A percentile compares a stretch with the other conserved stretches of the same genome.
Evolutionary conservation across 1,140 invertebrate genomes (phyloP).

Genomic region (Habropoda laboriosa): DNA sequence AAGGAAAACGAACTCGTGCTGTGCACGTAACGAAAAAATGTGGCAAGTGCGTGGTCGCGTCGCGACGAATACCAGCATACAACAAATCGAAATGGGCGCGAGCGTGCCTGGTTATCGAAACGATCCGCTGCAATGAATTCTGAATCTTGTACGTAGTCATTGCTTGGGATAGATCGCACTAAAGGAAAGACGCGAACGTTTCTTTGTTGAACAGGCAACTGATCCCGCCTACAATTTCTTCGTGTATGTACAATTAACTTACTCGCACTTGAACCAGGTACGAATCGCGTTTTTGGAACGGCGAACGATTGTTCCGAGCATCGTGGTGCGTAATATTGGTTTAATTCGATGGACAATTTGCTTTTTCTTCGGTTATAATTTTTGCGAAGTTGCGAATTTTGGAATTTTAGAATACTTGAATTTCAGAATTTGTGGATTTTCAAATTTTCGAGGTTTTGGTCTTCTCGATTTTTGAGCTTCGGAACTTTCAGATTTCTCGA

Average conservation of each 20-base stretch:
- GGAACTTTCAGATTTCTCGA: too few species aligned
- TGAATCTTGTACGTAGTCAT: conserved; percentile 21
- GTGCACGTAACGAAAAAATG: conserved; percentile 29
- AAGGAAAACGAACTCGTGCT: conserved; percentile 55
- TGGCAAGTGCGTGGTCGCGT: conserved; percentile 14
- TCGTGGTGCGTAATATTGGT: neutral
- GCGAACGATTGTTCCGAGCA: neutral
- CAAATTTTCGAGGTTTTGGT: too few species aligned
- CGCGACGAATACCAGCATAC: neutral
- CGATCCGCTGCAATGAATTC: conserved; percentile 6
- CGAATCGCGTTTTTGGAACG: neutral
- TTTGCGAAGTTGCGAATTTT: too few species aligned
- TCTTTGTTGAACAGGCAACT: neutral
- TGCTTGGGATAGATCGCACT: conserved; percentile 4
- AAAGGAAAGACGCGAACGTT: conserved; percentile 12
- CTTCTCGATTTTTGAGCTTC: too few species aligned
- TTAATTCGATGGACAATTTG: too few species aligned
- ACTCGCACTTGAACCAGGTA: conserved; percentile 8
- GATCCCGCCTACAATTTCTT: neutral
- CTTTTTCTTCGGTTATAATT: too few species aligned
- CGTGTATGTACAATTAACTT: conserved; percentile 36
- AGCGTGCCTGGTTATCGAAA: neutral
- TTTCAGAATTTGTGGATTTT: too few species aligned
- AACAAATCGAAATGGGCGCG: neutral
- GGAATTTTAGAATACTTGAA: too few species aligned